Evolutionary conservation across 2,113 vertebrate species (phyloP).

Genomic region (Asarcornis scutulata): DNA sequence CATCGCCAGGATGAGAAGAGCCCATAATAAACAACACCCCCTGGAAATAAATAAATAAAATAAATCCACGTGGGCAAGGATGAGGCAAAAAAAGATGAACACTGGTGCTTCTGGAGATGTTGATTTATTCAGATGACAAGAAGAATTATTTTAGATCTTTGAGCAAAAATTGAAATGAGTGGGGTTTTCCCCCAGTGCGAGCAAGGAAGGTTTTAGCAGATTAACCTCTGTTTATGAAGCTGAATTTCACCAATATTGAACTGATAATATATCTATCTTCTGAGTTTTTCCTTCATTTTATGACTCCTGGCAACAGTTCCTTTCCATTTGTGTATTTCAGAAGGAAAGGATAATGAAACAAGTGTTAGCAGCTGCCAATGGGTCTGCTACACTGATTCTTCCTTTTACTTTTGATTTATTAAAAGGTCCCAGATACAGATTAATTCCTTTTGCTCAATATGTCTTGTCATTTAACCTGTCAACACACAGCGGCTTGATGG

Average conservation of each 20-base stretch:
- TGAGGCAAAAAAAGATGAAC: neutral
- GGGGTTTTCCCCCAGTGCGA: neutral
- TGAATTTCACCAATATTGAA: conserved; percentile 26
- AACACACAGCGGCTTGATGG: neutral
- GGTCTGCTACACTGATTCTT: conserved; percentile 3
- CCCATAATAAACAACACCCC: neutral
- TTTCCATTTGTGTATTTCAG: conserved; percentile 35
- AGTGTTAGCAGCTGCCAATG: conserved; percentile 8
- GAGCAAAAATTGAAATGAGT: conserved; percentile 13
- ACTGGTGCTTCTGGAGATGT: neutral
- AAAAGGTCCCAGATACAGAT: neutral
- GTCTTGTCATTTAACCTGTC: conserved; percentile 11
- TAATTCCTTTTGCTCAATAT: neutral
- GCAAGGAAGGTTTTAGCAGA: conserved; percentile 23
- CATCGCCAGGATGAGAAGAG: neutral
- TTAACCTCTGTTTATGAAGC: conserved; percentile 47
- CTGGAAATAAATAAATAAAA: conserved; percentile 37
- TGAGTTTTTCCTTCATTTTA: conserved; percentile 42
- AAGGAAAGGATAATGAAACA: conserved; percentile 40
- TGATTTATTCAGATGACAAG: conserved; percentile 35
- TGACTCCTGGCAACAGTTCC: conserved; percentile 47
- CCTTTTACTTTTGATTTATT: conserved; percentile 42
- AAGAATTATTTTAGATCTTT: conserved; percentile 13
- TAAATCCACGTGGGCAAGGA: neutral
- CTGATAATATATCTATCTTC: conserved; percentile 43